Evolutionary conservation across 2,113 vertebrate genomes (phyloP), one percentile per base, ranked within the genome.

Genomic region (Syngnathus floridae): DNA sequence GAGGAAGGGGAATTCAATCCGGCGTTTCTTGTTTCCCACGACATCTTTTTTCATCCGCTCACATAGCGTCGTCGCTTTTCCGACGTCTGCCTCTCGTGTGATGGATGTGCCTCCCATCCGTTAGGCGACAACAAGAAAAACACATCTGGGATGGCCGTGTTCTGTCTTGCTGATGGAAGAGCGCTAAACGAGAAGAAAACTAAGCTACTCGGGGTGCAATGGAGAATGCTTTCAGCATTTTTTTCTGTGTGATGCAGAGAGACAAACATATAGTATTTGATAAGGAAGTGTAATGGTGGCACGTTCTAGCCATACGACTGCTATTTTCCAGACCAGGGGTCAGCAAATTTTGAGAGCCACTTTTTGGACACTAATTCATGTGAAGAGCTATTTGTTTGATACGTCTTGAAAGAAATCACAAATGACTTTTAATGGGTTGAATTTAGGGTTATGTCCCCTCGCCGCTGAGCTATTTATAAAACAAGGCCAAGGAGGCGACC

Each of bases 1-100:
- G 60, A 60, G 76, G 19, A 11, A 1, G 12, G 22, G 36, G 62
- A 64, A 76, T 76, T 46, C 60, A 70, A 86, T 82, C 69, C 7
- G 60, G 71, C 80, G 68, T 76, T 54, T 40, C 49, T 65, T 35
- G 26, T 55, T 59, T 59, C 37, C 36, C 17, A 6, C 36, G 56
- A 36, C 16, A 4, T 37, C 36, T 17, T 19, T 58, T 16, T 36
- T 57, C 16, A 7, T 56, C 12, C 12, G 26, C 13, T 45, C 16
- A 45, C 43, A 45, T 16, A 16, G 43, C 43, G 14, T 45, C 1
- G 14, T 36, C 14, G 16, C 35, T 57, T 37, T 57, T 57, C 31
- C 16, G 16, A 10, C 14, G 31, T n/a, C 31, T 37, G 56, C 17
- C 55, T 37, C 35, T 19, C 6, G n/a, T 41, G 41, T 41, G 36